These are phyloP conservation scores for Romanogobio albipinnatus DNA, from an alignment of 2,113 vertebrate species.

Conservation along the genomic window DNA sequence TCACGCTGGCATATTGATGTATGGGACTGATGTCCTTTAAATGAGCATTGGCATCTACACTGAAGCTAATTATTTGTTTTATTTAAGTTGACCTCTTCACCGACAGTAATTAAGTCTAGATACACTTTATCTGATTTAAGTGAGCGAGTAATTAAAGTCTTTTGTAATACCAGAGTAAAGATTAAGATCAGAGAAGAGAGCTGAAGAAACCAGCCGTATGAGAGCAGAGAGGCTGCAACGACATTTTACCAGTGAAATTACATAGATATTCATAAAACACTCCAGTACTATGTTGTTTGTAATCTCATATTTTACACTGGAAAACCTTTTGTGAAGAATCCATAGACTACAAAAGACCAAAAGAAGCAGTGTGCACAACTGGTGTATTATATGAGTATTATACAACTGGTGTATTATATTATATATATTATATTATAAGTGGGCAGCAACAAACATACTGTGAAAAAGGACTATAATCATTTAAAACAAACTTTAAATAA, in stretches of 20 bases:
- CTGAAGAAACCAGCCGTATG: background rate
- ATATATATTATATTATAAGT: no score
- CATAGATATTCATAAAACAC: background rate
- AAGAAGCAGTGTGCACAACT: no score
- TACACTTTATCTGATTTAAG: constrained; percentile 38
- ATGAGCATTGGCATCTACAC: background rate
- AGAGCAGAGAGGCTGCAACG: background rate
- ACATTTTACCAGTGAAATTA: background rate
- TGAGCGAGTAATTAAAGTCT: constrained; percentile 51
- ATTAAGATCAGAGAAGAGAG: constrained; percentile 37
- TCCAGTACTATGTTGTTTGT: background rate
- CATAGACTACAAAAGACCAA: background rate
- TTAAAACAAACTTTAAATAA: no score
- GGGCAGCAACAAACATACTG: no score
- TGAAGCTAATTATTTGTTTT: constrained; percentile 26
- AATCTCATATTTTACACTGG: background rate
- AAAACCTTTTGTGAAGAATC: background rate
- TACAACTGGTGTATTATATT: no score
- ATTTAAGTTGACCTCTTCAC: constrained; percentile 35
- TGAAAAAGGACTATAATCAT: no score
- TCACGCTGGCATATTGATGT: constrained; percentile 19
- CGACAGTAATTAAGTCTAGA: constrained; percentile 51
- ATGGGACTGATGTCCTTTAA: background rate
- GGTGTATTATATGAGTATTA: no score
- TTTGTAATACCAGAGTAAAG: constrained; percentile 39